phyloP scores from a whole-genome alignment of 2,113 vertebrate species.

The Zapus hudsonius region DNA sequence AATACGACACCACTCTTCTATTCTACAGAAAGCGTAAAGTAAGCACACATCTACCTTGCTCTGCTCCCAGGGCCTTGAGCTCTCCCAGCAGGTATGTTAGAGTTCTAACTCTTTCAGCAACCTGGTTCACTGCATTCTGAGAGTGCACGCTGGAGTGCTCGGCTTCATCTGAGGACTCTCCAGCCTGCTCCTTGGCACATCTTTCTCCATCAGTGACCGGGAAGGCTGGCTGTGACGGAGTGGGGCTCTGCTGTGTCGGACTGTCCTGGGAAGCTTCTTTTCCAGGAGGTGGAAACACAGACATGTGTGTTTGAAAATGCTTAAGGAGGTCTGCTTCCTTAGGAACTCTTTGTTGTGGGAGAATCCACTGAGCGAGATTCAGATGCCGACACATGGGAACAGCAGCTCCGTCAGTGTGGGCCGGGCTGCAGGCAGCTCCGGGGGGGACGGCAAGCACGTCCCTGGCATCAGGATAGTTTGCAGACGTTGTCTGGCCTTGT shows the following conservation, averaged over 20 bases:
- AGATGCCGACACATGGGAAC: slow-evolving; percentile 41
- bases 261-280: background rate
- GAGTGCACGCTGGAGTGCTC: slow-evolving; percentile 78
- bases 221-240: background rate
- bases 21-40: slow-evolving; percentile 1
- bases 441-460: slow-evolving; percentile 53
- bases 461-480: background rate
- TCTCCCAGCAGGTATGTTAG: slow-evolving; percentile 89
- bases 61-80: slow-evolving; percentile 88
- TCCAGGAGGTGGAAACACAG: slow-evolving; percentile 78
- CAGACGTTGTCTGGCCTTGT: slow-evolving; percentile 54
- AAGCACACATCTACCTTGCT: slow-evolving; percentile 87
- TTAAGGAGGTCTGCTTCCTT: slow-evolving; percentile 82
- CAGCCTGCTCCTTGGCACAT: slow-evolving; percentile 70
- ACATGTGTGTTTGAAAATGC: slow-evolving; percentile 82
- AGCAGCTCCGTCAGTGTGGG: slow-evolving; percentile 27
- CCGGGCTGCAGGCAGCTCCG: slow-evolving; percentile 30
- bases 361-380: slow-evolving; percentile 62
- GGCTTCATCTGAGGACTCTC: slow-evolving; percentile 78
- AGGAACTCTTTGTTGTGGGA: slow-evolving; percentile 53
- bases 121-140: slow-evolving; percentile 83
- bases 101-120: slow-evolving; percentile 82
- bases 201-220: slow-evolving; percentile 68
- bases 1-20: background rate
- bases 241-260: slow-evolving; percentile 30